phyloP scores from a whole-genome alignment of 2,888 invertebrate species.

The Tineola bisselliella region DNA sequence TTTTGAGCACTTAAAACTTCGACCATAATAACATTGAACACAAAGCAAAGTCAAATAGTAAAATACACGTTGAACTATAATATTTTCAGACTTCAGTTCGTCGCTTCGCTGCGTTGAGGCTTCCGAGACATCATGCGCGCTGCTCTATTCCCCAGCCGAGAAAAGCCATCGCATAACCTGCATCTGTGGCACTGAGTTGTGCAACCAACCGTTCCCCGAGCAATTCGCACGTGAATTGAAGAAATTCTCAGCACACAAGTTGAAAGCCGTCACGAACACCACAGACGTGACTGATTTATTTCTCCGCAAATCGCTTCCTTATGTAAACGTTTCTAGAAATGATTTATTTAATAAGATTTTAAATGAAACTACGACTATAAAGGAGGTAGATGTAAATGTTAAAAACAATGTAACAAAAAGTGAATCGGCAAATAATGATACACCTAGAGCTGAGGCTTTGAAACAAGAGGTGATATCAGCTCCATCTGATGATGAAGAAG shows the following conservation, averaged over 20 bases:
- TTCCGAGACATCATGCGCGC: slow-evolving; percentile 30
- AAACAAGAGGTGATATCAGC: slow-evolving; percentile 41
- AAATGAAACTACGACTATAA: neutral
- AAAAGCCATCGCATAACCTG: slow-evolving; percentile 38
- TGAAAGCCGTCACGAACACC: slow-evolving; percentile 27
- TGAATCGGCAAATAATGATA: slow-evolving; percentile 15
- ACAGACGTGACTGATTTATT: slow-evolving; percentile 21
- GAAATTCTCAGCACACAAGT: slow-evolving; percentile 30
- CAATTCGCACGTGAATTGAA: slow-evolving; percentile 35
- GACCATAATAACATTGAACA: neutral
- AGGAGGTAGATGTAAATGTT: neutral
- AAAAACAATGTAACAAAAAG: neutral
- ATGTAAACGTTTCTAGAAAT: neutral
- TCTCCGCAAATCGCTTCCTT: neutral
- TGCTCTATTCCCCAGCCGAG: slow-evolving; percentile 24
- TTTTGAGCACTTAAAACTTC: neutral
- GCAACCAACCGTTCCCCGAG: slow-evolving; percentile 42
- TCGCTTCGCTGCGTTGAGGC: slow-evolving; percentile 15
- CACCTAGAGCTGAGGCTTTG: slow-evolving; percentile 42
- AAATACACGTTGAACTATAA: neutral
- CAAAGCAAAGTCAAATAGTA: slow-evolving; percentile 2
- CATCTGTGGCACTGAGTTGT: slow-evolving; percentile 37
- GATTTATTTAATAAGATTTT: slow-evolving; percentile 1
- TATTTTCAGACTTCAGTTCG: slow-evolving; percentile 11
- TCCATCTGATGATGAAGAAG: slow-evolving; percentile 56